phyloP scores from a whole-genome alignment of 1,140 invertebrate species.

The Plutomurus gul region DNA sequence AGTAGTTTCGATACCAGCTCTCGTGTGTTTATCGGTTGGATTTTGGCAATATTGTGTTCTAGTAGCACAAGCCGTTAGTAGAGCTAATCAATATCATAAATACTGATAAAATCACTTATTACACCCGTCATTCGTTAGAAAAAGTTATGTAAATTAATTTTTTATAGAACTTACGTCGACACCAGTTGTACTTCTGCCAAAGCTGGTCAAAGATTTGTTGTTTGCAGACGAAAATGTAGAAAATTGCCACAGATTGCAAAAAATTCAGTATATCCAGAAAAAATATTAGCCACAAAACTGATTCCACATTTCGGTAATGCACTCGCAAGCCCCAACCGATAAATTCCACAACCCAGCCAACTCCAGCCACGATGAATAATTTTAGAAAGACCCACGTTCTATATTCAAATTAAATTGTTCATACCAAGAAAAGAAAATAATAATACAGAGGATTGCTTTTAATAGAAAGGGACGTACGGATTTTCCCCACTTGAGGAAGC shows the following conservation, averaged over 20 bases:
- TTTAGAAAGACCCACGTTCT: not conserved
- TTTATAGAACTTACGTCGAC: not conserved
- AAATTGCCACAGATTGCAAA: slow-evolving; percentile 84
- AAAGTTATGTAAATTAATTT: no score
- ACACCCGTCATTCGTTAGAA: no score
- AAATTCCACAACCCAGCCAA: not conserved
- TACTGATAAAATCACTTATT: no score
- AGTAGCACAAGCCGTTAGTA: no score
- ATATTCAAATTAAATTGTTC: not conserved
- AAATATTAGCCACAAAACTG: slow-evolving; percentile 55
- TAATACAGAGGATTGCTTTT: not conserved
- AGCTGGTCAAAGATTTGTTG: slow-evolving; percentile 55
- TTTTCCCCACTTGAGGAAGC: not conserved
- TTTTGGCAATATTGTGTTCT: no score
- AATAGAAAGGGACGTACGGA: not conserved
- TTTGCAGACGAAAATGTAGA: slow-evolving; percentile 84
- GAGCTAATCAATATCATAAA: no score
- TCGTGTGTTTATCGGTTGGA: no score
- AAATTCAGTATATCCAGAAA: slow-evolving; percentile 70
- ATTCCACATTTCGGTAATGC: not conserved
- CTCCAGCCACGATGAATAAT: not conserved
- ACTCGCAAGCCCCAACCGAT: not conserved
- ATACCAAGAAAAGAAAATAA: not conserved
- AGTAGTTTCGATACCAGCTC: no score
- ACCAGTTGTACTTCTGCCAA: not conserved